Evolutionary conservation across 2,113 vertebrate genomes (phyloP).

Genomic region (Cervus canadensis): DNA sequence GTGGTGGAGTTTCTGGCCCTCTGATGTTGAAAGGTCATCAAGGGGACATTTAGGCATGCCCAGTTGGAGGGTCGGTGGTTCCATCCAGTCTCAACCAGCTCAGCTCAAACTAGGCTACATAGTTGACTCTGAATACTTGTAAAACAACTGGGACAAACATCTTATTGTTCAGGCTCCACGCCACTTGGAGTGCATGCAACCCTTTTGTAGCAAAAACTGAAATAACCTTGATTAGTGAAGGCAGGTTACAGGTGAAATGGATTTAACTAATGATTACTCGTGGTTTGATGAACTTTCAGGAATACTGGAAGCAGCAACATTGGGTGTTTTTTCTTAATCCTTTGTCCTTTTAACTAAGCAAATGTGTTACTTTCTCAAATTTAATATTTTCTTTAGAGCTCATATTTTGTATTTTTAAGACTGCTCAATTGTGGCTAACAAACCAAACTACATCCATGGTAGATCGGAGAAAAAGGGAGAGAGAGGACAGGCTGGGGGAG

Average conservation of each 20-base stretch:
- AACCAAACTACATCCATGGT: background rate
- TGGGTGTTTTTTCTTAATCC: background rate
- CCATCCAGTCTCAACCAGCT: background rate
- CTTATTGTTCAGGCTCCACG: background rate
- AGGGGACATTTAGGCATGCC: background rate
- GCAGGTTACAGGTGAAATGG: background rate
- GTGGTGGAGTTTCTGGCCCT: background rate
- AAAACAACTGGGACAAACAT: background rate
- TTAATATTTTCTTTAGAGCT: conserved; percentile 1
- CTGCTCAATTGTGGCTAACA: background rate
- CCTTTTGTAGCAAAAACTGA: background rate
- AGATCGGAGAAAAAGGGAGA: background rate
- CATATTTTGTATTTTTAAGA: background rate
- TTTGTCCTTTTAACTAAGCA: background rate
- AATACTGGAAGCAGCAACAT: background rate
- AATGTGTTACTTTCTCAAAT: background rate
- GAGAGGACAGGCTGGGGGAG: background rate
- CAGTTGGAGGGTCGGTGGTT: background rate
- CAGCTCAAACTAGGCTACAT: background rate
- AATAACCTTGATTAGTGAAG: background rate
- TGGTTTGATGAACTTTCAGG: background rate
- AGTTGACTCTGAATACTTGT: background rate
- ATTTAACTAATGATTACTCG: background rate
- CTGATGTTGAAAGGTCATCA: background rate
- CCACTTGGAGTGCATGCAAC: background rate